Conservation (phyloP, 2,113 vertebrate species). For the Halcyon senegalensis region DNA sequence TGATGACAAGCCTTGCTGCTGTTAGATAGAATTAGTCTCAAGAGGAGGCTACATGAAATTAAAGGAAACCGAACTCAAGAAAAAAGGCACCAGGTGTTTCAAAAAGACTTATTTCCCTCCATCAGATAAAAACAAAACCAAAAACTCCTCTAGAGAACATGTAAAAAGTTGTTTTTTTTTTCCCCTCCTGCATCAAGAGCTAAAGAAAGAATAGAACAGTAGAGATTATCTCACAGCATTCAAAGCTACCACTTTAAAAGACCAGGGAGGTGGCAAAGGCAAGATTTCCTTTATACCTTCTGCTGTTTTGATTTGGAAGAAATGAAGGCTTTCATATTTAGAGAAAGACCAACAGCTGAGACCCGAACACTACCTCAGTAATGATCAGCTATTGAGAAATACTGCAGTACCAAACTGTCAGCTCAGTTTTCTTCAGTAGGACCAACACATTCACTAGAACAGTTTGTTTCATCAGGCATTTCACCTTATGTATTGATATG, state of each 20-base stretch:
- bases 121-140: constrained; percentile 8
- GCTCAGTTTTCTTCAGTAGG: background rate
- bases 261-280: background rate
- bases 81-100: constrained; percentile 16
- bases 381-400: constrained; percentile 1
- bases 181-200: background rate
- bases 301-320: constrained; percentile 1
- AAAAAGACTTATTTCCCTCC: constrained; percentile 22
- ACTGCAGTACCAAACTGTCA: background rate
- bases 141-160: background rate
- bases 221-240: background rate
- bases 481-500: background rate
- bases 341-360: constrained; percentile 39
- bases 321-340: constrained; percentile 20
- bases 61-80: background rate
- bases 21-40: constrained; percentile 15
- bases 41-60: constrained; percentile 12
- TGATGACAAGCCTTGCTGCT: constrained; percentile 28
- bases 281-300: constrained; percentile 8
- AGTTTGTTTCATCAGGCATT: background rate
- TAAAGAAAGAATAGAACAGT: constrained; percentile 26
- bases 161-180: background rate
- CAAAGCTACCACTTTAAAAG: constrained; percentile 21
- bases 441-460: background rate
- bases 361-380: background rate